Base-by-base conservation (phyloP, 2,888 invertebrate genomes). In the Ennomos fuscantarius region DNA sequence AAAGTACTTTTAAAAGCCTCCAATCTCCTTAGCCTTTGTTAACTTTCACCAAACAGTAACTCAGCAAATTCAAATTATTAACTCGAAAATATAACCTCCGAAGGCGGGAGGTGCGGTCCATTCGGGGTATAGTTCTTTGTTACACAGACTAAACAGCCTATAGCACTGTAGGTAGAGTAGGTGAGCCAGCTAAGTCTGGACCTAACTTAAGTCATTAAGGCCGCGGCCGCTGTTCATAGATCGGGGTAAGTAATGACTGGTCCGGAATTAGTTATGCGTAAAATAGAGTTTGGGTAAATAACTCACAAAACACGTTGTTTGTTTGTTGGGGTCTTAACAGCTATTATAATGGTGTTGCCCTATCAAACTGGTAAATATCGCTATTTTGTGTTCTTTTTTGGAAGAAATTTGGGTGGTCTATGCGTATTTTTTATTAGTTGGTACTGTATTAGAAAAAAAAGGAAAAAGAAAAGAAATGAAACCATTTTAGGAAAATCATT, bases 141-240 rank as follows among this genome's bases (percentile, higher is more conserved):
- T 55, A 42, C 8, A 31, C 8, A 31, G 42, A 46, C 54, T 36
- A 36, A 55, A 44, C 24, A 39, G 48, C 42, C 46, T 32, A n/a
- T n/a, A 24, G 31, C 9, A 24, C 10, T 8, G 8, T 34, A 11
- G 15, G 46, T 44, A 47, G 32, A 24, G 37, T 54, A 49, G 43
- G 42, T 32, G 9, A 2, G 46, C 39, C 44, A 42, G 55, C 60
- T 62, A 49, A 51, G 58, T 24, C 51, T 39, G 54, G 46, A 48
- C 37, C 43, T 48, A 63, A 61, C 55, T 63, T 57, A 48, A 55
- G 60, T 55, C 63, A 63, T 66, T 62, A 66, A 45, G 60, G 31
- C 44, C 39, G 15, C 37, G 54, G 41, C 39, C 35, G 40, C 40
- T 47, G 46, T 41, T 40, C 51, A 53, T 55, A 46, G 43, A 56